phyloP scores from a whole-genome alignment of 2,888 invertebrate species.

The Keiferia lycopersicella region DNA sequence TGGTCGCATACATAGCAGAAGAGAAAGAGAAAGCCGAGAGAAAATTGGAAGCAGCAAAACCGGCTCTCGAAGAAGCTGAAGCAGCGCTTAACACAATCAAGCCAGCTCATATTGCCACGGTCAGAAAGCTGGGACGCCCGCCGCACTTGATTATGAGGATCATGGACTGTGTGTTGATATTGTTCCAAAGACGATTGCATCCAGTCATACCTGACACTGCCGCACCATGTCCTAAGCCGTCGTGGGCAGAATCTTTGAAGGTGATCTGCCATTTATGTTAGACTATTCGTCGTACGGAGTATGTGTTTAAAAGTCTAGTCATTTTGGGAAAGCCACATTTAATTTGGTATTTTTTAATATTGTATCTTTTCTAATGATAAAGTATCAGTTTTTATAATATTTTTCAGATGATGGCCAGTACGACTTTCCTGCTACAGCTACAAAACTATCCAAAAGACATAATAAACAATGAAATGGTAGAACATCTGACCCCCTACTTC shows the following conservation, averaged over 20 bases:
- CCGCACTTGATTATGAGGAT: slow-evolving; percentile 98
- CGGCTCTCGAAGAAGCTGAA: slow-evolving; percentile 97
- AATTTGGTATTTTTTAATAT: too few relatives aligned
- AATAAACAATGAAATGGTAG: slow-evolving; percentile 98
- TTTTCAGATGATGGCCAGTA: slow-evolving; percentile 96
- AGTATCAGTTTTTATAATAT: slow-evolving; percentile 3
- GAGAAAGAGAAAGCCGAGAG: slow-evolving; percentile 96
- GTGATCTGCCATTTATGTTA: slow-evolving; percentile 54
- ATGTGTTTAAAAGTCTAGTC: background rate
- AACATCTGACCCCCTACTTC: slow-evolving; percentile 94
- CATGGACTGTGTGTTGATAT: slow-evolving; percentile 97
- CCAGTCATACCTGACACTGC: slow-evolving; percentile 90
- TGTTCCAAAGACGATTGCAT: slow-evolving; percentile 95
- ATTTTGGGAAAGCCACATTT: background rate
- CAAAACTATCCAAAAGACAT: slow-evolving; percentile 98
- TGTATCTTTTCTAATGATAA: background rate
- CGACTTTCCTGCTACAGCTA: slow-evolving; percentile 93
- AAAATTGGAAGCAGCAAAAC: slow-evolving; percentile 97
- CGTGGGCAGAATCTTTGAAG: slow-evolving; percentile 98
- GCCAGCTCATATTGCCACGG: slow-evolving; percentile 97
- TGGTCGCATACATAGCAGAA: slow-evolving; percentile 92
- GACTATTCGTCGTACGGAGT: background rate
- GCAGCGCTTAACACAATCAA: slow-evolving; percentile 97
- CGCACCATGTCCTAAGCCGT: slow-evolving; percentile 94
- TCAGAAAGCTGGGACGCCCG: slow-evolving; percentile 95